phyloP scores from a whole-genome alignment of 2,797 vertebrate genomes.

The Urocyon cinereoargenteus region DNA sequence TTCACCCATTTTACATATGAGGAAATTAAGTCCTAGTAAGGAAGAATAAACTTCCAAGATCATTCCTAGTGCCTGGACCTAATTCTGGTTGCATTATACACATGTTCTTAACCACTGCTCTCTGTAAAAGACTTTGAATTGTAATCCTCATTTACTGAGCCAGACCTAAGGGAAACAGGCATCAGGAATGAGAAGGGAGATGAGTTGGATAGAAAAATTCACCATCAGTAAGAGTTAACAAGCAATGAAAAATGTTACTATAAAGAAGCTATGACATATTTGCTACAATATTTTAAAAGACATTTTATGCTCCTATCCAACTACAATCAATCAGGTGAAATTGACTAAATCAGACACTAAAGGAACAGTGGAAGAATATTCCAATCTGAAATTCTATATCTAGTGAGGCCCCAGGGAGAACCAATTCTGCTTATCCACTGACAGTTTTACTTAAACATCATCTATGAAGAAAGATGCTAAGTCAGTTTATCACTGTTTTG shows the following conservation, averaged over 20 bases:
- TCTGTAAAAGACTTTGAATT: neutral
- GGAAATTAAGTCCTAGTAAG: neutral
- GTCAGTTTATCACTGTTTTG: neutral
- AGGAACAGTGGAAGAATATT: neutral
- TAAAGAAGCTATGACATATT: neutral
- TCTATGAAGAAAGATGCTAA: neutral
- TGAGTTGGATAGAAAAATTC: neutral
- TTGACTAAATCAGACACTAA: conserved; percentile 9
- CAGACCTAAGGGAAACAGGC: neutral
- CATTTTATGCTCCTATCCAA: neutral
- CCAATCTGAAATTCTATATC: neutral
- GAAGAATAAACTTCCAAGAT: neutral
- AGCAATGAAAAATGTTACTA: neutral
- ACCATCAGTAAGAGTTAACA: neutral
- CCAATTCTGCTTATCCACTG: neutral
- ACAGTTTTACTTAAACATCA: neutral
- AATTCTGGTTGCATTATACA: neutral
- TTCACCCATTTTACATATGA: neutral
- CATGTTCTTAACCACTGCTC: neutral
- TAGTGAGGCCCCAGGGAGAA: neutral
- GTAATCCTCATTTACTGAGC: neutral
- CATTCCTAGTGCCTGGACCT: neutral
- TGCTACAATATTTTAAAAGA: neutral
- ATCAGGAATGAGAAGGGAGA: neutral
- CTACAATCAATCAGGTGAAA: neutral